Evolutionary conservation across 2,113 vertebrate genomes (phyloP), one percentile per base, ranked within the genome.

Genomic region (Alces alces): DNA sequence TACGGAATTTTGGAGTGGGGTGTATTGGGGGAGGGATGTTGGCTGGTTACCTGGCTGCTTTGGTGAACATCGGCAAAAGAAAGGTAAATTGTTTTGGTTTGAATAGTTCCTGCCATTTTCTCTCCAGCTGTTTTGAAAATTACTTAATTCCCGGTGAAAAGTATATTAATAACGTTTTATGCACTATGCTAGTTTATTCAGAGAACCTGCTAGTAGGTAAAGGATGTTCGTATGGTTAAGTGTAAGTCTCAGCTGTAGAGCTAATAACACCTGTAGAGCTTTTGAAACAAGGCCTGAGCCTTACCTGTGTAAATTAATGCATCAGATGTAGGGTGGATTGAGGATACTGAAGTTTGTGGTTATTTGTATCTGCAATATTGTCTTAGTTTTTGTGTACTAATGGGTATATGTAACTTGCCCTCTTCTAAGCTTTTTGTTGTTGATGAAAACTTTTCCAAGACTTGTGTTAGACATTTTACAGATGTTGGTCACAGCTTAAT

Each of bases 251-350:
- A 36, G 54, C 13, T 91, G 19, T 86, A 45, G 61, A 91, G 28
- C 23, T 93, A n/a, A 64, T 84, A 89, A 95, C 92, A 95, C 86
- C 80, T 96, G 85, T 94, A 47, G 92, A 90, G 23, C 79, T 84
- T 89, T 89, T 33, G 50, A 82, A 84, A 83, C 16, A 43, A 47
- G 39, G 36, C 39, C 33, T 30, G 30, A 79, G 11, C 55, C 30
- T 95, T 60, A 43, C 23, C n/a, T 92, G 21, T 95, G 25, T 93
- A 82, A 82, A 91, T 85, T 95, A 39, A 21, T 80, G 11, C 7
- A 0, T 93, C 95, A 80, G 64, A 9, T 61, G 82, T 89, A 73
- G 66, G 33, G 45, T 79, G 61, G 54, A 2, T 96, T 92, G 50
- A 95, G 90, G 83, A 95, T 54, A 89, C 43, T 57, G 60, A 91